These are phyloP conservation scores for Rhynchotus rufescens DNA, from an alignment of 2,797 vertebrate species.

Conservation along the genomic window DNA sequence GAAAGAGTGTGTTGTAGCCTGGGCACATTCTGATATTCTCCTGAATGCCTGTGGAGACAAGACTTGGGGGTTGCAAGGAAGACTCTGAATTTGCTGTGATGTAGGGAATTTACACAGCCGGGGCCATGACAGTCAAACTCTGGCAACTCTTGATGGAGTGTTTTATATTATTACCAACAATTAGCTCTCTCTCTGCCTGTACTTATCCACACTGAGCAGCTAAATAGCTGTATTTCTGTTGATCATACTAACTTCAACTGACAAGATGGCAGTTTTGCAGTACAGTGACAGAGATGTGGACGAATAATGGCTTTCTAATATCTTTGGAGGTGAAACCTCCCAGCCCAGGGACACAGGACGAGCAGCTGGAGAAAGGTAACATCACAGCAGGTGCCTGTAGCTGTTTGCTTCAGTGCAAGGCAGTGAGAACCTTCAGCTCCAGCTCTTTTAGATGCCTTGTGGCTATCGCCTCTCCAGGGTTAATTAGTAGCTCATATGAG, in stretches of 20 bases:
- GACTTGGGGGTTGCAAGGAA: not conserved
- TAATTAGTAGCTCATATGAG: conserved; percentile 33
- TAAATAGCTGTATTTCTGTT: not conserved
- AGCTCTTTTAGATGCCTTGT: not conserved
- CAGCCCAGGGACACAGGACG: not conserved
- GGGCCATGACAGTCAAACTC: conserved; percentile 1
- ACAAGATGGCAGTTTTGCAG: not conserved
- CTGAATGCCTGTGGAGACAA: not conserved
- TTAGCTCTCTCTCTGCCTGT: not conserved
- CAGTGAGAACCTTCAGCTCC: not conserved
- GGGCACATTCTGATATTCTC: not conserved
- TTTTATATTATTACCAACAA: not conserved
- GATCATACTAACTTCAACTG: not conserved
- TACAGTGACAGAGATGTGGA: not conserved
- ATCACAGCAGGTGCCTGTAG: conserved; percentile 11
- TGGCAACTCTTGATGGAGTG: not conserved
- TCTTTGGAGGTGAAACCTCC: not conserved
- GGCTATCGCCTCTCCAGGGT: conserved; percentile 47
- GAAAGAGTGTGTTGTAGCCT: not conserved
- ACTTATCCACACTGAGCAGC: not conserved
- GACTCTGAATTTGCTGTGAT: not conserved
- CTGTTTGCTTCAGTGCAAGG: not conserved
- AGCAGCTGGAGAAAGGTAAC: not conserved
- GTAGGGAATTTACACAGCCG: not conserved
- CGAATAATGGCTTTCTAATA: not conserved